Conservation (phyloP, 2,113 vertebrate species). For the Bos indicus region DNA sequence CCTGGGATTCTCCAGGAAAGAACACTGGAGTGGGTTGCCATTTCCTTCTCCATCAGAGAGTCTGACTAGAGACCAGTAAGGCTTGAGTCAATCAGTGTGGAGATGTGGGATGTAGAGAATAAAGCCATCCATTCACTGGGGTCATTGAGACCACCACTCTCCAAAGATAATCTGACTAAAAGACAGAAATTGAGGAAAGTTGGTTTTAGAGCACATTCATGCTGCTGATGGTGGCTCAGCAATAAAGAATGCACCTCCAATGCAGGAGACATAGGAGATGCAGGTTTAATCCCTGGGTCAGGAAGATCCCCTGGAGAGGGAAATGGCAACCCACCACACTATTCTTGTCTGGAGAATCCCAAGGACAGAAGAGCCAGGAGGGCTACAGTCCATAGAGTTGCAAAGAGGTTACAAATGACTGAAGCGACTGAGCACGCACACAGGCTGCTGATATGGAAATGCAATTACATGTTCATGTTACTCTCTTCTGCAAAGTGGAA, state of each 20-base stretch:
- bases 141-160: neutral
- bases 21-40: no score
- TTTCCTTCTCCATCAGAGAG: neutral
- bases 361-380: neutral
- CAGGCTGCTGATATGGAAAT: neutral
- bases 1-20: no score
- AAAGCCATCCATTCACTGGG: neutral
- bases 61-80: neutral
- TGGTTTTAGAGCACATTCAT: neutral
- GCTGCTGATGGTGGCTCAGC: neutral
- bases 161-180: neutral
- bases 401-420: neutral
- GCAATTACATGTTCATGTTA: no score
- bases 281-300: neutral
- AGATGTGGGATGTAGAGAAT: neutral
- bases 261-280: neutral
- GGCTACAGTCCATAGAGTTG: neutral
- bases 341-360: neutral
- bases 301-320: neutral
- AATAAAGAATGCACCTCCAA: neutral
- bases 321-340: neutral
- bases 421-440: rapidly evolving
- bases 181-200: neutral
- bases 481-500: neutral
- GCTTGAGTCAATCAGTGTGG: neutral